Evolutionary conservation across 2,113 vertebrate genomes (phyloP), one percentile per base, ranked within the genome.

Genomic region (Serilophus lunatus): DNA sequence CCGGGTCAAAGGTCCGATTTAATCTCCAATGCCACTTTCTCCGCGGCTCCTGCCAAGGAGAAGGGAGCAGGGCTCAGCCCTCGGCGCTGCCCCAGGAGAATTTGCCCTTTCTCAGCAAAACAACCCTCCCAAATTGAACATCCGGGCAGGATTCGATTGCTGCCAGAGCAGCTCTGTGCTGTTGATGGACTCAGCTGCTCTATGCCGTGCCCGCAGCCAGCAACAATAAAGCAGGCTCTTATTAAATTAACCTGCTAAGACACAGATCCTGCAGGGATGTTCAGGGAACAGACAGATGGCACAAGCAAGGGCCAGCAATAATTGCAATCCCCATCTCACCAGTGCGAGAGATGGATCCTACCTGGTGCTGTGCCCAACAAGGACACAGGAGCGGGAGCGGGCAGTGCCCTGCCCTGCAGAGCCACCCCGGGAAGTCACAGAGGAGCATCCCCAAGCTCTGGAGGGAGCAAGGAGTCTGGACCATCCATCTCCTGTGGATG

Each of bases 241-340:
- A 93, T 86, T 92, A 84, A 94, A 92, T 90, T 88, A 93, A 92
- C 88, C 79, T 92, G 88, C 90, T 80, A 88, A 93, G 91, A 71
- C 54, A 81, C 64, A 75, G 88, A 74, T 95, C 91, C 76, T 82
- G 68, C 72, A 93, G 90, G 76, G 95, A 61, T 45, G 54, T 69
- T 93, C 20, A 2, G 71, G 56, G 80, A 93, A 70, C 2, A 5
- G 83, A 68, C 86, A 93, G 95, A 92, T 75, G 91, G 86, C 89
- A 91, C n/a, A 45, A 60, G 86, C 72, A 56, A 53, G 8, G 76
- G 47, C 86, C 92, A 86, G 91, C 28, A 86, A 75, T 86, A 84
- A 86, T 74, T 49, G 40, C 51, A 71, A 60, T 68, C 42, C 44
- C 29, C 23, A 40, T 36, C 68, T 96, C 77, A 31, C 51, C 49